Evolutionary conservation across 2,888 invertebrate species (phyloP), one percentile per base, ranked within the genome.

Genomic region (Melieria crassipennis): DNA sequence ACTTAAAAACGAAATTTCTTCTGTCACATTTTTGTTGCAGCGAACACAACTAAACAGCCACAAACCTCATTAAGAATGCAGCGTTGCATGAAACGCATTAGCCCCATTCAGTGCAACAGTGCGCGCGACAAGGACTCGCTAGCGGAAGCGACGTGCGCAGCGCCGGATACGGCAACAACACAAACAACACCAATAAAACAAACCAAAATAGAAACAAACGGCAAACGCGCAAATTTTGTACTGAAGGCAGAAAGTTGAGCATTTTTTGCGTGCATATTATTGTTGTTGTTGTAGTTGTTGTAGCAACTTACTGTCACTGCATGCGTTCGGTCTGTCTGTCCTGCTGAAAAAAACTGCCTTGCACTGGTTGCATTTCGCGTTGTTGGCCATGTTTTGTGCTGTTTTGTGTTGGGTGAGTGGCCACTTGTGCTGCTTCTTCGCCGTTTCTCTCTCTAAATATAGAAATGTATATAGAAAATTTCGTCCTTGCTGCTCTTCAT

Each of bases 11-110:
- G 13, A 52, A 52, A n/a, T 9, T 52, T 52, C 6, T 52, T 52
- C 52, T 52, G 5, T 52, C 11, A 52, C 52, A 1, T 52, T 11
- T 52, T 7, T 6, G 9, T 52, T 5, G 13, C n/a, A 52, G 52
- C 13, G 13, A 7, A 52, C 52, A 52, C 9, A 52, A 13, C 5
- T 9, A 62, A 69, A 55, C 56, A 62, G 46, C 46, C 55, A 56
- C 55, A 56, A 69, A 69, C 63, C 63, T 69, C 69, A 63, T 69
- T 69, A 63, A 57, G 56, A 69, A 56, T 69, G 63, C 69, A 69
- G 56, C 55, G 68, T 50, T 50, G 68, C 68, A 68, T 68, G 55
- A 60, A 50, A 68, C 30, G 56, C 56, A 47, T 63, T 63, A 63
- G n/a, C 55, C 56, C 10, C 30, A 55, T 45, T 46, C 46, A 61